Evolutionary conservation across 2,888 invertebrate species (phyloP).

Genomic region (Amphipyra tragopoginis): DNA sequence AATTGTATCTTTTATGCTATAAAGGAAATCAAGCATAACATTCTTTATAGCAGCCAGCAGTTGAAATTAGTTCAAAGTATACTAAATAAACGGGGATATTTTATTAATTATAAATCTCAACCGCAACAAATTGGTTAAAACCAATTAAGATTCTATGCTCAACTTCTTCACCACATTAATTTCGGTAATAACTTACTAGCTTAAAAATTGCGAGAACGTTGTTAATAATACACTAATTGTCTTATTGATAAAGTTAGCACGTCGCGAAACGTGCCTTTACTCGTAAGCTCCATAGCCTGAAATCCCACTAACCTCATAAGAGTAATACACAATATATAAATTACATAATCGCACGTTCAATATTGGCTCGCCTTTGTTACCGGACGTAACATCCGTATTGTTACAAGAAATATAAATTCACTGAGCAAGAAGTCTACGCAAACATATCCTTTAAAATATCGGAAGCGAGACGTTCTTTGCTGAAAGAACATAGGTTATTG

Average conservation of each 20-base stretch:
- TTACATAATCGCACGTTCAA: constrained; percentile 22
- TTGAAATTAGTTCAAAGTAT: too few relatives aligned
- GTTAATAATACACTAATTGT: neutral
- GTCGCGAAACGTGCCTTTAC: neutral
- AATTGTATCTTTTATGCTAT: too few relatives aligned
- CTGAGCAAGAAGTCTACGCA: constrained; percentile 42
- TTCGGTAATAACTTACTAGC: too few relatives aligned
- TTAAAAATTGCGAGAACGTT: neutral
- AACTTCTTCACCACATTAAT: too few relatives aligned
- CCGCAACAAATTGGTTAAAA: too few relatives aligned
- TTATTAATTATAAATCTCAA: too few relatives aligned
- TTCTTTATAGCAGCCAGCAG: too few relatives aligned
- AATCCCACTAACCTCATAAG: neutral
- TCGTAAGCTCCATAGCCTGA: neutral
- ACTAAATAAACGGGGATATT: too few relatives aligned
- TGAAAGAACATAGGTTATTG: constrained; percentile 48
- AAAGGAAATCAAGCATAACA: too few relatives aligned
- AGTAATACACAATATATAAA: constrained; percentile 19
- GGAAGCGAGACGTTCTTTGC: constrained; percentile 45
- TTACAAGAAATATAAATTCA: constrained; percentile 44
- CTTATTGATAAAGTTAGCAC: neutral
- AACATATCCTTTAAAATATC: constrained; percentile 57
- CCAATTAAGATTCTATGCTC: too few relatives aligned
- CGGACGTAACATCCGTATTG: constrained; percentile 27
- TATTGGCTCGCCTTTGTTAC: constrained; percentile 11